Evolutionary conservation across 2,113 vertebrate genomes (phyloP).

Genomic region (Chauna torquata): DNA sequence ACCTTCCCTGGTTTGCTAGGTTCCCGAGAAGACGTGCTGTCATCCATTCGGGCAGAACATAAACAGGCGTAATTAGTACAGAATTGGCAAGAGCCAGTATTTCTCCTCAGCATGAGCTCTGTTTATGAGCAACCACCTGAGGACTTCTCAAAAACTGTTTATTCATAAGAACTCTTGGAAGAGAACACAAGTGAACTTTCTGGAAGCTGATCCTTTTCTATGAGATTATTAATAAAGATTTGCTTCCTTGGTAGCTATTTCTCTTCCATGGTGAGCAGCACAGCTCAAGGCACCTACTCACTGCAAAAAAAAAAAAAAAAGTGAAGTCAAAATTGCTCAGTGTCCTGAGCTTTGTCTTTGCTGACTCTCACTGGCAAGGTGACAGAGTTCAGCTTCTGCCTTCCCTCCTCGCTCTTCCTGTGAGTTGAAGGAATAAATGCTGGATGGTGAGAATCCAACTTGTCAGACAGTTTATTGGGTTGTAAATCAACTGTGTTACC

Average conservation of each 20-base stretch:
- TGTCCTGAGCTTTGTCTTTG: not conserved
- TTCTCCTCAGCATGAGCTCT: not conserved
- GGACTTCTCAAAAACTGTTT: not conserved
- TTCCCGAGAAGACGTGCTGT: not conserved
- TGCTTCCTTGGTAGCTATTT: not conserved
- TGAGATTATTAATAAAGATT: not conserved
- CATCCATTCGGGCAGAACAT: constrained; percentile 15
- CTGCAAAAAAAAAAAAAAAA: not conserved
- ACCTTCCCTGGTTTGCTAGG: not conserved
- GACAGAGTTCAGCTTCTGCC: not conserved
- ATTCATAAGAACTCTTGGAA: not conserved
- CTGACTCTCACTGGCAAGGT: not conserved
- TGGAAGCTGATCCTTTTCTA: not conserved
- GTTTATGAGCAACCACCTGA: not conserved
- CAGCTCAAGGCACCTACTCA: too few relatives aligned
- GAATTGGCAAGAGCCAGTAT: not conserved
- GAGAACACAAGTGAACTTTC: not conserved
- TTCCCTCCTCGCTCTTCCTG: not conserved
- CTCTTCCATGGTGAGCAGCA: not conserved
- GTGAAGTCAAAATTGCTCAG: not conserved
- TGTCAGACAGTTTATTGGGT: not conserved
- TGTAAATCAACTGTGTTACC: not conserved
- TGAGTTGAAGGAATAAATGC: not conserved
- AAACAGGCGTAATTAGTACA: constrained; percentile 51
- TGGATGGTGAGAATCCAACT: not conserved